Base-by-base conservation (phyloP, 1,140 invertebrate species). In the Theocolax elegans region DNA sequence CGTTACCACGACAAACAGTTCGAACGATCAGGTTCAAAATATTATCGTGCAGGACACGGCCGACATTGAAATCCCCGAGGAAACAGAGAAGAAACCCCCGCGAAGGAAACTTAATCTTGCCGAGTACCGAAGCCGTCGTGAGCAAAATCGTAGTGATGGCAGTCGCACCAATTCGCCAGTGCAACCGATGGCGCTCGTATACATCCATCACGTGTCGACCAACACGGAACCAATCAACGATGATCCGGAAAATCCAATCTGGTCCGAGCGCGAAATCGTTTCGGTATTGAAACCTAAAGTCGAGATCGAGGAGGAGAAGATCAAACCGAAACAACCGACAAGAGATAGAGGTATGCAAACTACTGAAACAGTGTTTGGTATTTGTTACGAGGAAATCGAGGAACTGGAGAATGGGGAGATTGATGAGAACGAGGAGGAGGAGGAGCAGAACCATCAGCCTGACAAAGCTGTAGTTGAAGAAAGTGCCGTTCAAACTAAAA, bases 61-160 rank as follows among this genome's bases (percentile, higher is more conserved):
- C 42, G 46, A 25, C 12, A 63, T 72, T 27, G 69, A 79, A 27
- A 44, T 35, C 19, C 17, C 27, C 17, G 76, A 78, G 31, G 74
- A 78, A 23, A 63, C 68, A 21, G 51, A 66, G 1, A 85, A 81
- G 46, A 86, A 84, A 49, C 75, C 70, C 0, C 68, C 75, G 0
- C 73, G 77, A 40, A 84, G 76, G 74, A 85, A 87, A 78, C 74
- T 88, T 9, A 88, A 88, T 77, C 69, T 88, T 9, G 81, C 83
- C 58, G 86, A 88, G 73, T 88, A 89, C 71, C 81, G 85, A 67
- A 85, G 77, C 58, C 77, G 85, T 49, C 74, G 81, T 63, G 81
- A 84, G 77, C 82, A 85, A 56, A 76, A 75, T 44, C 65, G 74
- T 21, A 80, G 77, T 63, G 75, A 81, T 66, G 79, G 71, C 46